Evolutionary conservation across 1,140 invertebrate genomes (phyloP).

Genomic region (Tachypleus tridentatus): DNA sequence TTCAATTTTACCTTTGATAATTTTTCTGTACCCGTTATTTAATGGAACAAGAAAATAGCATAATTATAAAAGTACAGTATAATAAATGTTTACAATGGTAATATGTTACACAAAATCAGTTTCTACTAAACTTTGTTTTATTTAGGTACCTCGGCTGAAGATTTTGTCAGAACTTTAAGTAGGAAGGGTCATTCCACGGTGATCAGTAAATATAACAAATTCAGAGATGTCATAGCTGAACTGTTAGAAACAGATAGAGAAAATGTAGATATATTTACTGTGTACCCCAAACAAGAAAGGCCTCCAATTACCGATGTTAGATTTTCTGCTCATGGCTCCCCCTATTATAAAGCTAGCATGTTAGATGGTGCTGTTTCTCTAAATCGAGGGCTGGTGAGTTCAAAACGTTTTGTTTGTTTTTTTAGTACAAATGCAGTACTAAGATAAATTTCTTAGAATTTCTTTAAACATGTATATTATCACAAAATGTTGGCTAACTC

Average conservation of each 20-base stretch:
- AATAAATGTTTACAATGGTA: too few relatives aligned
- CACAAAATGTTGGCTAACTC: background rate
- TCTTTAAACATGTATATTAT: too few relatives aligned
- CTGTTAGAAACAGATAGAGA: constrained; percentile 67
- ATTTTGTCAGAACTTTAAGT: constrained; percentile 89
- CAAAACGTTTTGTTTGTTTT: background rate
- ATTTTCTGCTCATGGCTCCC: constrained; percentile 88
- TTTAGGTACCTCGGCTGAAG: constrained; percentile 18
- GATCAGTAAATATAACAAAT: constrained; percentile 74
- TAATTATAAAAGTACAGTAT: too few relatives aligned
- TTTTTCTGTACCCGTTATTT: too few relatives aligned
- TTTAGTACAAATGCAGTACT: background rate
- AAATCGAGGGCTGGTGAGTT: constrained; percentile 60
- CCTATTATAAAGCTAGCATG: constrained; percentile 87
- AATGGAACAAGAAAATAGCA: too few relatives aligned
- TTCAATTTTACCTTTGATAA: too few relatives aligned
- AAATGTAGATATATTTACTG: constrained; percentile 92
- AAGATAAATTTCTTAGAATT: too few relatives aligned
- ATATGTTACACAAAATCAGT: too few relatives aligned
- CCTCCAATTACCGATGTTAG: constrained; percentile 84
- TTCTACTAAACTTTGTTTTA: too few relatives aligned
- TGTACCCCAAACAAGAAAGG: constrained; percentile 64
- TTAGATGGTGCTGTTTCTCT: constrained; percentile 86
- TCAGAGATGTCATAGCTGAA: constrained; percentile 67
- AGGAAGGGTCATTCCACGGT: constrained; percentile 65